A percentile compares a stretch with the other conserved stretches of the same genome.
phyloP scores from a whole-genome alignment of 2,113 vertebrate species.

The Poicephalus gulielmi region DNA sequence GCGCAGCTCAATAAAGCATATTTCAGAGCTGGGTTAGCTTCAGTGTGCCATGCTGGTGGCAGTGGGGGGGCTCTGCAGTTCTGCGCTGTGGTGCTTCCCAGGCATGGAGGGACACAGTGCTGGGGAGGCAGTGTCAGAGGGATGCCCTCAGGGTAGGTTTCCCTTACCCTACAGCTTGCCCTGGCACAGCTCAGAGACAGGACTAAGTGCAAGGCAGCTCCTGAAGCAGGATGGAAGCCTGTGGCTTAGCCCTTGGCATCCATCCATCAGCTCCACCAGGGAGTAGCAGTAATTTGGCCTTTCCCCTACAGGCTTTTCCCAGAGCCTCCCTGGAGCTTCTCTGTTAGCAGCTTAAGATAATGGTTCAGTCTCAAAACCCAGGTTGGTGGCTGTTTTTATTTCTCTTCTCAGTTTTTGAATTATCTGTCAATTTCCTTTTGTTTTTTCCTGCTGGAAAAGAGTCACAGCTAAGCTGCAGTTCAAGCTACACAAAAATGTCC shows the following conservation, averaged over 20 bases:
- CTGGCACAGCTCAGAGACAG: accelerated
- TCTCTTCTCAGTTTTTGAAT: background rate
- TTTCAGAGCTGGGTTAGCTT: background rate
- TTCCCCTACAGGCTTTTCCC: background rate
- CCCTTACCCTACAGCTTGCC: background rate
- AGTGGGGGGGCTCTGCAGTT: background rate
- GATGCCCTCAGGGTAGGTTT: background rate
- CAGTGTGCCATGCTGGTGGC: accelerated
- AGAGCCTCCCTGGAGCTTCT: background rate
- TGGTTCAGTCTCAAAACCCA: background rate
- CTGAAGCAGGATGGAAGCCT: background rate
- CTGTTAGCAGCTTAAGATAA: background rate
- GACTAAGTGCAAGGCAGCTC: background rate
- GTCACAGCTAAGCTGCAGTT: background rate
- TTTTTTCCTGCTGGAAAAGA: background rate
- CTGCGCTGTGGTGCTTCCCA: accelerated
- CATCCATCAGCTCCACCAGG: background rate
- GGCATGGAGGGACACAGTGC: accelerated
- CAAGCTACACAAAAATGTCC: background rate
- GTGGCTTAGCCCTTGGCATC: background rate
- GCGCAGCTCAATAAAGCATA: background rate
- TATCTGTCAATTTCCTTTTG: background rate
- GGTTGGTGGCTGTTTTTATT: background rate
- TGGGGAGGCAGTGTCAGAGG: background rate
- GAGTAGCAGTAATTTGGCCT: background rate